Conservation (phyloP, 2,888 invertebrate species). For the Aphelenchoides bicaudatus region DNA sequence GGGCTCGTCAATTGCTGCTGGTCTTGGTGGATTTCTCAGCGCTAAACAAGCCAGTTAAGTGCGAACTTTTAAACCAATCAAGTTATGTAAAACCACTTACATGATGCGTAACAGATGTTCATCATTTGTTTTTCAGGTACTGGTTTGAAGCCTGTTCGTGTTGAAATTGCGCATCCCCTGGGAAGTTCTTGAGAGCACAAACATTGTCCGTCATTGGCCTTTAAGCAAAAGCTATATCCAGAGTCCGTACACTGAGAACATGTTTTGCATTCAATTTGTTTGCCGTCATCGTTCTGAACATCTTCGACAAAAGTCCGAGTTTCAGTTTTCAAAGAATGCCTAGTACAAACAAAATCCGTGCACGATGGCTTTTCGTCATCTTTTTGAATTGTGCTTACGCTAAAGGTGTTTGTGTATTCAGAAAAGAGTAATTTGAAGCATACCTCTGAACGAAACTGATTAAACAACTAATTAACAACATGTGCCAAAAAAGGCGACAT, state of each 20-base stretch:
- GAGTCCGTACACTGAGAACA: slow-evolving; percentile 51
- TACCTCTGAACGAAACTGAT: too few relatives aligned
- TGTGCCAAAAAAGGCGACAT: too few relatives aligned
- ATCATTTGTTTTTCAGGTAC: slow-evolving; percentile 2
- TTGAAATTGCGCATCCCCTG: background rate
- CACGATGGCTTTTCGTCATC: slow-evolving; percentile 3
- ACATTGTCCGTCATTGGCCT: slow-evolving; percentile 11
- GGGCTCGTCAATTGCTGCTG: slow-evolving; percentile 44
- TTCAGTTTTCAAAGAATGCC: background rate
- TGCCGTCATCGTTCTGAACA: slow-evolving; percentile 14
- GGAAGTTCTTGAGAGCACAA: slow-evolving; percentile 8
- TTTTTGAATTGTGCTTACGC: background rate
- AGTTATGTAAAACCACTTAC: background rate
- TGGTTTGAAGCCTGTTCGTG: background rate
- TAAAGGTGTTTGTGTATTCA: background rate
- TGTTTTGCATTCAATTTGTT: slow-evolving; percentile 35
- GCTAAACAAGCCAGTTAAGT: too few relatives aligned
- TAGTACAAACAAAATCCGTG: slow-evolving; percentile 10
- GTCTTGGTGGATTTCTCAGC: slow-evolving; percentile 48
- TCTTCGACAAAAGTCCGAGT: background rate
- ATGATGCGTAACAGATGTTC: background rate
- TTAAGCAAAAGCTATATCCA: slow-evolving; percentile 45
- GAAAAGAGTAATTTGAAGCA: too few relatives aligned
- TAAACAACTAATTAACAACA: too few relatives aligned
- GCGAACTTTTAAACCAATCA: background rate